Evolutionary conservation across 1,140 invertebrate genomes (phyloP), one percentile per base, ranked within the genome.

Genomic region (Habropoda laboriosa): DNA sequence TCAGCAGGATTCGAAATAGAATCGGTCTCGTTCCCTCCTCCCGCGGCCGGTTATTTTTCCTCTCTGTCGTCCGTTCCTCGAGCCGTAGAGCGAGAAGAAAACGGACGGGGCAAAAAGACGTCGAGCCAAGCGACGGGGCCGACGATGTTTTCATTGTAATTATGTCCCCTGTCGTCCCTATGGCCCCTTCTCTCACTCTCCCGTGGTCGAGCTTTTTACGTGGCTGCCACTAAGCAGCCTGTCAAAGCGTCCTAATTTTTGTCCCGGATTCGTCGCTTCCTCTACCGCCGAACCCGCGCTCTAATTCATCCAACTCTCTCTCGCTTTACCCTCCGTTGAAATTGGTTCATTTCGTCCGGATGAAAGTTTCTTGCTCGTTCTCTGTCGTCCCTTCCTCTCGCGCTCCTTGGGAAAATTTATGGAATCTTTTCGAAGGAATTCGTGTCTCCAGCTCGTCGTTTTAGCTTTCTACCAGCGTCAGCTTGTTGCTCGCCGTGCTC

Each of bases 1-100:
- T 92, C 90, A 90, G 89, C 90, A 89, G 88, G 79, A 90, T 92
- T 92, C 86, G 89, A 92, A 92, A 93, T 92, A 92, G 92, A 92
- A 82, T 78, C 71, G 76, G 80, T 84, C 80, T 76, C 70, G 81
- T 88, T 86, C 74, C 57, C 64, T 71, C 74, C 77, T 87, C 63
- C 51, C 16, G 49, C 55, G n/a, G 63, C 30, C 47, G 60, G 51
- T 45, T 63, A 42, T 67, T 70, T 53, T 58, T 60, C 72, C 57
- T 81, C 74, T 74, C 66, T 73, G 53, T 86, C 51, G 58, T 51
- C 38, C 70, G 64, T 80, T 77, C 80, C 49, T 80, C 72, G 73
- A 55, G 55, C 70, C 64, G 70, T 7, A n/a, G 10, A 64, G 61
- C 64, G 75, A 83, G 74, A 79, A 79, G 57, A 82, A 80, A 80